Conservation (phyloP, 1,140 invertebrate species). For the Tetramorium simillimum region DNA sequence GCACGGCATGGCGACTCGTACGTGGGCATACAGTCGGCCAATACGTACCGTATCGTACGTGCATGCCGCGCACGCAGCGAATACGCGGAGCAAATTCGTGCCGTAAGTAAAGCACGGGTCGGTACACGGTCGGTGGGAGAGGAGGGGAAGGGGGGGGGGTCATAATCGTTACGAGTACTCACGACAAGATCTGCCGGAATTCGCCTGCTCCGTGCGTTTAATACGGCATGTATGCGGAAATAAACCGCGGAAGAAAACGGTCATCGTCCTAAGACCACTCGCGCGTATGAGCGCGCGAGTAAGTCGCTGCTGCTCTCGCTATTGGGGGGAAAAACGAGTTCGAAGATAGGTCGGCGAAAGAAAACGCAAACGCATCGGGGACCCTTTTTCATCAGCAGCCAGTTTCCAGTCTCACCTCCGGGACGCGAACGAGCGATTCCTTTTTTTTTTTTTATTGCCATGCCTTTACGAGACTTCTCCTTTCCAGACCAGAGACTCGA, state of each 20-base stretch:
- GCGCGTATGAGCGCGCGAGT: neutral
- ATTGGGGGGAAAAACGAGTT: neutral
- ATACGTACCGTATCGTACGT: conserved; percentile 15
- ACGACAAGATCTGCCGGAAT: conserved; percentile 38
- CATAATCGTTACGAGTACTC: conserved; percentile 44
- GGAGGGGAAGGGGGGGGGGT: neutral
- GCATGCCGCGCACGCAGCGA: conserved; percentile 13
- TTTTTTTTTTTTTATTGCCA: conserved; percentile 9
- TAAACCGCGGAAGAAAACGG: conserved; percentile 9
- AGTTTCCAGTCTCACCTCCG: conserved; percentile 18
- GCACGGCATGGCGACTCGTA: neutral
- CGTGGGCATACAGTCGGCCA: conserved; percentile 11
- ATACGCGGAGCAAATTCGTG: conserved; percentile 36
- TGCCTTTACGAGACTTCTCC: conserved; percentile 41
- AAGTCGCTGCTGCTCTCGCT: neutral
- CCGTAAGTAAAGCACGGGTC: conserved; percentile 37
- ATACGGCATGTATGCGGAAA: conserved; percentile 11
- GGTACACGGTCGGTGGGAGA: conserved; percentile 2
- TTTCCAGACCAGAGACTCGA: conserved; percentile 13
- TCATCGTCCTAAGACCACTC: neutral
- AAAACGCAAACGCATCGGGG: conserved; percentile 12
- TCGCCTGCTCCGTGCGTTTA: conserved; percentile 10
- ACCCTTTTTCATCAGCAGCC: conserved; percentile 38
- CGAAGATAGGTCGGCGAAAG: conserved; percentile 6
- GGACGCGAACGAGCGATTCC: conserved; percentile 4